Conservation (phyloP, 2,113 vertebrate genomes). For the Elaphurus davidianus region DNA sequence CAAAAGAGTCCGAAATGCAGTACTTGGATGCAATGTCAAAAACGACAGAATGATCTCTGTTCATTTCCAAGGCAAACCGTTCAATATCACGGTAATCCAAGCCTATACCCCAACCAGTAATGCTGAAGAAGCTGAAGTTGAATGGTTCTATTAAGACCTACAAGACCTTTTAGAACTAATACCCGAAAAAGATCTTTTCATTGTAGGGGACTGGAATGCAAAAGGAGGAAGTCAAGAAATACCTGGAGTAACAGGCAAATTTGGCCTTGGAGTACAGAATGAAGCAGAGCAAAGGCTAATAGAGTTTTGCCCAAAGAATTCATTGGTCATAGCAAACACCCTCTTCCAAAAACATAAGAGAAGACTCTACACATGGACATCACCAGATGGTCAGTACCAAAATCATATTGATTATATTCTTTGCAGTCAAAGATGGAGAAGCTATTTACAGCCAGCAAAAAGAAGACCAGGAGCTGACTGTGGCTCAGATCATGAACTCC, state of each 20-base stretch:
- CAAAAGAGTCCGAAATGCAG: background rate
- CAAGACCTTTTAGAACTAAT: background rate
- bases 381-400: background rate
- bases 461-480: background rate
- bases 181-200: background rate
- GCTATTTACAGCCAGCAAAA: background rate
- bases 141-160: background rate
- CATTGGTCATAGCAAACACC: background rate
- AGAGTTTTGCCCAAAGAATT: background rate
- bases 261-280: background rate
- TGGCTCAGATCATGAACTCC: background rate
- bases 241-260: background rate
- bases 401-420: background rate
- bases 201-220: background rate
- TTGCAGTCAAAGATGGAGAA: background rate
- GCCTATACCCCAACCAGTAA: background rate
- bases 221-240: background rate
- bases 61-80: background rate
- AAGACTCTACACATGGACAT: background rate
- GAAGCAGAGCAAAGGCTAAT: background rate
- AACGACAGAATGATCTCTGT: background rate
- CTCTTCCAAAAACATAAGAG: background rate
- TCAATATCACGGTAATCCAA: background rate
- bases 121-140: background rate
- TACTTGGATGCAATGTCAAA: background rate